Conservation (phyloP, 2,888 invertebrate species). For the Hoplodrina blanda region DNA sequence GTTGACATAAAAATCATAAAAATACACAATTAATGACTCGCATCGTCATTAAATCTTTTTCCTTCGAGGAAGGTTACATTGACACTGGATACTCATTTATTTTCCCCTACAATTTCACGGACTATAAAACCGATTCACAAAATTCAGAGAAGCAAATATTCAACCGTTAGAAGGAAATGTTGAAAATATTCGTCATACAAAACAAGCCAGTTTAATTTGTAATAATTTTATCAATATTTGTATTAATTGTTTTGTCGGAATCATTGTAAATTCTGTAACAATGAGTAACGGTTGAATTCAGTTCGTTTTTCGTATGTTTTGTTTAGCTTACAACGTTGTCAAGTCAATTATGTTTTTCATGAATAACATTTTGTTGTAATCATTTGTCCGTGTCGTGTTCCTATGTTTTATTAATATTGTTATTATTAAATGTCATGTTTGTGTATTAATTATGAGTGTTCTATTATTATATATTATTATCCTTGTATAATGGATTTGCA, state of each 20-base stretch:
- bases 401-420: constrained; percentile 4
- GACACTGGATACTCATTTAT: constrained; percentile 23
- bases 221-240: constrained; percentile 39
- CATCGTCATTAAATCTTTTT: constrained; percentile 33
- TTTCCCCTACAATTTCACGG: constrained; percentile 42
- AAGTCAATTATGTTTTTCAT: constrained; percentile 15
- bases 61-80: constrained; percentile 32
- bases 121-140: constrained; percentile 48
- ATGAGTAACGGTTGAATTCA: constrained; percentile 29
- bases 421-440: constrained; percentile 12
- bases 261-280: constrained; percentile 24
- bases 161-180: constrained; percentile 25
- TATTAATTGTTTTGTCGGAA: constrained; percentile 31
- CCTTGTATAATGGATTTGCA: background rate
- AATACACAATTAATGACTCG: constrained; percentile 15
- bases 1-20: constrained; percentile 7
- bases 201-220: constrained; percentile 35
- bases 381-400: constrained; percentile 10
- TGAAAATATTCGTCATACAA: constrained; percentile 46
- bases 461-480: constrained; percentile 12
- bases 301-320: constrained; percentile 11
- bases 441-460: background rate
- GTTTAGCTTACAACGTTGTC: constrained; percentile 6
- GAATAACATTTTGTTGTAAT: background rate
- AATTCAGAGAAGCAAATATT: constrained; percentile 45